phyloP scores from a whole-genome alignment of 2,797 vertebrate genomes.

The Diglossa cyanea region DNA sequence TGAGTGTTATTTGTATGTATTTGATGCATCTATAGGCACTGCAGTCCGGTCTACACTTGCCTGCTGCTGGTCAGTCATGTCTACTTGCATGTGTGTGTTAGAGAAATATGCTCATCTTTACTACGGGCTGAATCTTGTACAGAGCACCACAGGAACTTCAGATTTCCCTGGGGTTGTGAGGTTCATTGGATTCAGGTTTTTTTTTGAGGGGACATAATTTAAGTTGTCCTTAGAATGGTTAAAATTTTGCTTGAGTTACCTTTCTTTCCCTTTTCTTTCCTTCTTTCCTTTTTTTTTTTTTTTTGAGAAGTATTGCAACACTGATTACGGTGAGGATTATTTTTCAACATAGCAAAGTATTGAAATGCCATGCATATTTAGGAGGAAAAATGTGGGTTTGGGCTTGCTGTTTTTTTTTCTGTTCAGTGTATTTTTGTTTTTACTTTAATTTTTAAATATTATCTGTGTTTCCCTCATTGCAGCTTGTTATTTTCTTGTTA shows the following conservation, averaged over 20 bases:
- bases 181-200: neutral
- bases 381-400: fast-evolving
- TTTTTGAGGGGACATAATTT: neutral
- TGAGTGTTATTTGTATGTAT: neutral
- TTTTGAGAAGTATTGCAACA: neutral
- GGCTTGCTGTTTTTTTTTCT: neutral
- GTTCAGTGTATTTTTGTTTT: neutral
- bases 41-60: neutral
- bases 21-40: neutral
- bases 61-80: neutral
- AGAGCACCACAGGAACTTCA: neutral
- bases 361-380: neutral
- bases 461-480: neutral
- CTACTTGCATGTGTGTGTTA: fast-evolving
- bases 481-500: neutral
- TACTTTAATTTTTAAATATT: neutral
- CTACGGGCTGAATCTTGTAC: neutral
- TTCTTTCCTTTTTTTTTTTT: neutral
- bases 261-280: neutral
- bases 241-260: neutral
- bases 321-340: neutral
- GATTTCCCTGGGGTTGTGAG: neutral
- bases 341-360: neutral
- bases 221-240: neutral
- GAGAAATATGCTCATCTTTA: neutral